These are phyloP conservation scores for Hiodon tergisus DNA, from an alignment of 2,113 vertebrate genomes.

Conservation along the genomic window DNA sequence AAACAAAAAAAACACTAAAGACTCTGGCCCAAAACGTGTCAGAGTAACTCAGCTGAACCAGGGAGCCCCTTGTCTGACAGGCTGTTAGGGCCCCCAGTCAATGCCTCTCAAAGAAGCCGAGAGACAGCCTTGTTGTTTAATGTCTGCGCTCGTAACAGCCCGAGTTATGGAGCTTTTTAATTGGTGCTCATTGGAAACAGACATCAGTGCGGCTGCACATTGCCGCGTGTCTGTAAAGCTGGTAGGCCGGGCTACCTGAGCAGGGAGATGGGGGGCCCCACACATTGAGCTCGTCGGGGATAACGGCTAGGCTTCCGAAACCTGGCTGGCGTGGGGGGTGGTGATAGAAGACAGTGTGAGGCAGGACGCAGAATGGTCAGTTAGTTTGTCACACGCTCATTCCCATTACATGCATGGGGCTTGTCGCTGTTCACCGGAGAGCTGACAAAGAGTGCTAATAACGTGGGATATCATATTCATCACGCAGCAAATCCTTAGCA, in stretches of 20 bases:
- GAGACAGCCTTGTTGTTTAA: slow-evolving; percentile 3
- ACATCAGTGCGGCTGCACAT: slow-evolving; percentile 15
- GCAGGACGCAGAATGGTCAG: background rate
- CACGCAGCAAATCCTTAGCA: background rate
- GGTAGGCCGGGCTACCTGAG: background rate
- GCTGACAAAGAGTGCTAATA: no score
- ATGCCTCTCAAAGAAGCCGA: background rate
- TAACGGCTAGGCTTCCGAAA: background rate
- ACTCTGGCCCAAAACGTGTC: slow-evolving; percentile 28
- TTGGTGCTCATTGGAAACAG: slow-evolving; percentile 20
- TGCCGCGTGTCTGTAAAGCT: background rate
- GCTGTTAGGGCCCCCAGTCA: background rate
- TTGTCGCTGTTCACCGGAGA: no score
- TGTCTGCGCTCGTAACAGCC: slow-evolving; percentile 10
- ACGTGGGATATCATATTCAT: background rate
- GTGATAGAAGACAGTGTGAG: no score
- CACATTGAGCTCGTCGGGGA: background rate
- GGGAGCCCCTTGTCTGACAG: background rate
- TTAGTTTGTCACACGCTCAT: background rate
- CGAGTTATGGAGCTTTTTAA: slow-evolving; percentile 18
- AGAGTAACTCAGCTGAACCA: slow-evolving; percentile 23
- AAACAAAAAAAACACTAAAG: slow-evolving; percentile 22
- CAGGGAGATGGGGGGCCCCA: background rate
- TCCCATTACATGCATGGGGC: background rate
- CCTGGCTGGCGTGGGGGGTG: background rate